Conservation (phyloP, 2,797 vertebrate genomes). For the Pantherophis vulpinus region DNA sequence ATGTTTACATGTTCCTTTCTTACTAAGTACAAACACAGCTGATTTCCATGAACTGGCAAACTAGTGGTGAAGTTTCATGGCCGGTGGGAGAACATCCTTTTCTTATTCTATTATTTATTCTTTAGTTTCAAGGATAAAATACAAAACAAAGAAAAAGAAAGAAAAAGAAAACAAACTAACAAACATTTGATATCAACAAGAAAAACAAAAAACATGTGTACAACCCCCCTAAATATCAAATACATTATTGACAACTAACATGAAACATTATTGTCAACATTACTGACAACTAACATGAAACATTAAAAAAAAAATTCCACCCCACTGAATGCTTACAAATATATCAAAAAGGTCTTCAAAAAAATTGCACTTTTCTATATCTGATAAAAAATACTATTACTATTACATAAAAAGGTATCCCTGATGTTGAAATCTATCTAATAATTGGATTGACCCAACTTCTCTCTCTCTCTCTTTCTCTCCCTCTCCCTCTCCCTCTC, state of each 20-base stretch:
- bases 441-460: no score
- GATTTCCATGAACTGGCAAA: background rate
- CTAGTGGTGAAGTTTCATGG: background rate
- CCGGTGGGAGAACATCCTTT: background rate
- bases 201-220: background rate
- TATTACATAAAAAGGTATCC: no score
- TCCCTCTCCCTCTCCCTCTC: no score
- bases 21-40: background rate
- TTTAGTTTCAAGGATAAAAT: background rate
- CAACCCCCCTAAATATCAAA: background rate
- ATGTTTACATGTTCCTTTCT: no score
- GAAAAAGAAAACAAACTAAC: background rate
- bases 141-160: background rate
- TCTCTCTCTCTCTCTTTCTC: no score
- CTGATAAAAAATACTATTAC: no score
- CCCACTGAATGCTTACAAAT: background rate
- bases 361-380: no score
- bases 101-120: background rate
- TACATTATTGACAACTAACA: background rate
- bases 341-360: background rate
- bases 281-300: background rate
- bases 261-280: background rate
- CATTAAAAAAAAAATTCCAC: background rate
- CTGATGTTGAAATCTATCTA: no score
- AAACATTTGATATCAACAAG: background rate